Conservation (phyloP, 2,888 invertebrate species). For the Chrysolina americana region DNA sequence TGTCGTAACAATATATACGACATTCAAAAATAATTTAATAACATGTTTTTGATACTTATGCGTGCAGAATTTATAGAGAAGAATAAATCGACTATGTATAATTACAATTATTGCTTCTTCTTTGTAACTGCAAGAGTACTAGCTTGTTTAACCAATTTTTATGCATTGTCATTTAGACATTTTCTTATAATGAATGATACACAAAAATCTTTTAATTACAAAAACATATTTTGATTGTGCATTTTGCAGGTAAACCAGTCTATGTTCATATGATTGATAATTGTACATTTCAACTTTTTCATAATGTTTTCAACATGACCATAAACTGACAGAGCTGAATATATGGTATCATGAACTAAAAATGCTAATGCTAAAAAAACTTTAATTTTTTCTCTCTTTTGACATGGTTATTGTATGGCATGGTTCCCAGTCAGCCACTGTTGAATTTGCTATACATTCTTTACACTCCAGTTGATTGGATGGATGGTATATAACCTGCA, state of each 20-base stretch:
- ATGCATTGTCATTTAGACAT: neutral
- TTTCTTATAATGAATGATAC: neutral
- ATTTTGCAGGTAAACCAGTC: constrained; percentile 11
- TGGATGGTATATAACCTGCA: neutral
- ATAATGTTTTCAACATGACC: constrained; percentile 3
- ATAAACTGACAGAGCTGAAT: constrained; percentile 5
- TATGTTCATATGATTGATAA: neutral
- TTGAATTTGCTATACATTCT: neutral
- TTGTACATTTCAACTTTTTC: neutral
- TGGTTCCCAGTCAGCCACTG: neutral
- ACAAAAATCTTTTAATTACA: neutral
- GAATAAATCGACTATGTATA: no score
- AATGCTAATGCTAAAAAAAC: neutral
- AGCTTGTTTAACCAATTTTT: no score
- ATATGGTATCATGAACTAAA: neutral
- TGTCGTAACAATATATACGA: no score
- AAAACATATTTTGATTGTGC: neutral
- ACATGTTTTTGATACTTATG: no score
- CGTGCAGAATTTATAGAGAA: no score
- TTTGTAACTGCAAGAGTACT: no score
- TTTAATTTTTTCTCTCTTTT: neutral
- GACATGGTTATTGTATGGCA: neutral
- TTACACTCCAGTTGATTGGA: neutral
- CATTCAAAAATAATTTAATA: no score
- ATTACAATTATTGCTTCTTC: no score